Evolutionary conservation across 1,140 invertebrate species (phyloP), one percentile per base, ranked within the genome.

Genomic region (Neodiprion virginianus): DNA sequence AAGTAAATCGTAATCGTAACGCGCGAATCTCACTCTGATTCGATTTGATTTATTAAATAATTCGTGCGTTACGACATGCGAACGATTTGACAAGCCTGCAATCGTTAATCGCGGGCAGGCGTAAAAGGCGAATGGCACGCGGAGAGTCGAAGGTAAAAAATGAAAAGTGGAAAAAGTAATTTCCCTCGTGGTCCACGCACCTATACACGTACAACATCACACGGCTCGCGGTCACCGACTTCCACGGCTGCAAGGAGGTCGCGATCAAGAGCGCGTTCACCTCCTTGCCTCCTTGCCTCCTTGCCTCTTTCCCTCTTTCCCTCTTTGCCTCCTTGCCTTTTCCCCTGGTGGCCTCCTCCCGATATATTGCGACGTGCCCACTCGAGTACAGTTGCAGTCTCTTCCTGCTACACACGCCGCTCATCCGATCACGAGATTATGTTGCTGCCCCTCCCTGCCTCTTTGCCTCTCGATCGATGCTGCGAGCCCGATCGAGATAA

Each of bases 101-200:
- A 48, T 17, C 74, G 67, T 67, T 40, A 66, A 48, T 49, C 12
- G 69, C 40, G 12, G 14, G 23, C 71, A 72, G 9, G 28, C 28
- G 11, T 71, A 48, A 17, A 74, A 12, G 47, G 69, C 17, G 17
- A 21, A 21, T 47, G 70, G 69, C 23, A 49, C 48, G 12, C 12
- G 17, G 47, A 71, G 28, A 49, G 21, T 73, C 48, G 70, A 71
- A 71, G 70, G 66, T 53, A 48, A 73, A 76, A 80, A 80, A 81
- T 78, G 81, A 82, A 82, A 83, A 82, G 82, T 80, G 80, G 81
- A 80, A 83, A 82, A 80, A 82, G 81, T 81, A 80, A 83, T 82
- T 83, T 83, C 81, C 80, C 78, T 72, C 61, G 48, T 79, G 79
- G 73, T 74, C 28, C 28, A 40, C 28, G 28, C 5, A 40, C 5